These are phyloP conservation scores for Andrena flavipes DNA, from an alignment of 2,888 invertebrate species.

Conservation along the genomic window DNA sequence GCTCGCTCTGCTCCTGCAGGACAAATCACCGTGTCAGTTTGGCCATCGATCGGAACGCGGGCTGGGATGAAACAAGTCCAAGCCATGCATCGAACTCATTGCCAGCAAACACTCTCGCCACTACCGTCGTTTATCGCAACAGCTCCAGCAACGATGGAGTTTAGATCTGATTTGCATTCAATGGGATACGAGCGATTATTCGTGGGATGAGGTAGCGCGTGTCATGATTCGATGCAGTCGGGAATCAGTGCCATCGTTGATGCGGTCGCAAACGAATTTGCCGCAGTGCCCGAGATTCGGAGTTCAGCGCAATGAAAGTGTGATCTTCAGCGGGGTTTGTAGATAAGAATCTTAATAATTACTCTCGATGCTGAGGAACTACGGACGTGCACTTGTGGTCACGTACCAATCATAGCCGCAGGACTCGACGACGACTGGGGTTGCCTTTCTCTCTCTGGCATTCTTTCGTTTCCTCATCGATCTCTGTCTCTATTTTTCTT, in stretches of 20 bases:
- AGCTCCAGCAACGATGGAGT: conserved; percentile 10
- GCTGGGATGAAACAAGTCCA: conserved; percentile 22
- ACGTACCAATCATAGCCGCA: conserved; percentile 77
- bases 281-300: conserved; percentile 39
- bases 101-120: conserved; percentile 44
- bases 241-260: conserved; percentile 29
- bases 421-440: conserved; percentile 69
- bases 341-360: conserved; percentile 28
- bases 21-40: conserved; percentile 27
- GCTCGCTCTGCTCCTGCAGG: conserved; percentile 80
- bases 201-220: not conserved
- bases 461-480: conserved; percentile 26
- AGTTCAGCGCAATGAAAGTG: conserved; percentile 36
- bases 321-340: conserved; percentile 41
- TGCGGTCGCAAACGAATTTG: conserved; percentile 19
- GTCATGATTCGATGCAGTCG: not conserved
- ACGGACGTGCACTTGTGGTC: conserved; percentile 74
- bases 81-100: conserved; percentile 66
- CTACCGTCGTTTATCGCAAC: conserved; percentile 9
- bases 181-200: not conserved
- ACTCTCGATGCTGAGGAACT: conserved; percentile 71
- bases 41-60: not conserved
- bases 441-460: conserved; percentile 51
- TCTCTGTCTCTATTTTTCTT: conserved; percentile 14
- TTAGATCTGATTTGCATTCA: not conserved